Percentiles rank a stretch among this genome's conserved stretches.
phyloP scores from a whole-genome alignment of 2,888 invertebrate genomes.

The Fissipunctia ypsillon region DNA sequence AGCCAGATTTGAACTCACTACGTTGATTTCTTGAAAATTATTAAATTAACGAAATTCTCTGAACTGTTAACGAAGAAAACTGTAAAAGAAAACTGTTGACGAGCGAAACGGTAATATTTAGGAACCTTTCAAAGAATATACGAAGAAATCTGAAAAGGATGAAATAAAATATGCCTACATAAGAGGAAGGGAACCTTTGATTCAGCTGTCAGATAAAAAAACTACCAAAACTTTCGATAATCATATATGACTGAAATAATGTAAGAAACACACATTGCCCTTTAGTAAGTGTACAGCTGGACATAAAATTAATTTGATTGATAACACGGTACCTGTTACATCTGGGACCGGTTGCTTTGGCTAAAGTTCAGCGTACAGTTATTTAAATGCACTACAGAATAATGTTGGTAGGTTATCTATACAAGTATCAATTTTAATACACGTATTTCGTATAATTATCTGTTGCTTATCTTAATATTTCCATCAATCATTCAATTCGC shows the following conservation, averaged over 20 bases:
- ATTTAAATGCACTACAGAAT: slow-evolving; percentile 34
- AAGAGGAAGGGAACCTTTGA: neutral
- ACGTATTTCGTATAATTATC: neutral
- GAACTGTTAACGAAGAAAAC: no score
- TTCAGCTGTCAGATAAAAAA: slow-evolving; percentile 28
- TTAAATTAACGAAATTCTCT: no score
- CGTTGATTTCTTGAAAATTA: no score
- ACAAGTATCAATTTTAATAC: neutral
- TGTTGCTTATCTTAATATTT: neutral
- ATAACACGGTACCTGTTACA: slow-evolving; percentile 50
- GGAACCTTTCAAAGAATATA: neutral
- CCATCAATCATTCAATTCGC: neutral
- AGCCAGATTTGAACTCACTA: no score
- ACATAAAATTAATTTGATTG: slow-evolving; percentile 51
- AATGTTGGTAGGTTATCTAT: neutral
- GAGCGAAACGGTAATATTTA: no score
- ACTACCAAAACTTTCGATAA: slow-evolving; percentile 11
- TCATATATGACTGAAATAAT: slow-evolving; percentile 10
- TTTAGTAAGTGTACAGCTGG: slow-evolving; percentile 25
- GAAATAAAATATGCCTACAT: neutral
- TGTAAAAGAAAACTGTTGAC: no score
- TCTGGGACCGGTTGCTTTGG: slow-evolving; percentile 45
- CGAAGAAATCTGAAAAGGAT: neutral
- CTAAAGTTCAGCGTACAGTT: slow-evolving; percentile 60
- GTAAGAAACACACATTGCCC: slow-evolving; percentile 17